Evolutionary conservation across 2,797 vertebrate species (phyloP), one percentile per base, ranked within the genome.

Genomic region (Lates japonicus): DNA sequence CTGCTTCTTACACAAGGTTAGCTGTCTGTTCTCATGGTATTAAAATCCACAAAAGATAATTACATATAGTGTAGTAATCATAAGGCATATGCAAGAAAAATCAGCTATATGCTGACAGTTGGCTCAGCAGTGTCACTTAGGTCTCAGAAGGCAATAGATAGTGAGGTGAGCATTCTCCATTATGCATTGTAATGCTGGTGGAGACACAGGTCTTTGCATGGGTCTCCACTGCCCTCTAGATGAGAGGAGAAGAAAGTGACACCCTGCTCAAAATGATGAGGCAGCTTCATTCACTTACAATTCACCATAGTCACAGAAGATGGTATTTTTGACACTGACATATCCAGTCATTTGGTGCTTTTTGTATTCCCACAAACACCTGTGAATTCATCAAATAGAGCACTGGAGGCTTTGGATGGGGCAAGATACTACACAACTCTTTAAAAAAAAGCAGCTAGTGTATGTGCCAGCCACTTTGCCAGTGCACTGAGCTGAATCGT

Each of bases 191-290:
- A 75, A 88, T 74, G 67, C 64, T 46, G 37, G 22, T 5, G 67
- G 61, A 83, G 25, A 37, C 49, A 1, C n/a, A 0, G 22, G 10
- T 41, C 59, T 81, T 88, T 81, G 4, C 55, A 11, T 22, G 77
- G 86, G 75, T 73, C 90, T 92, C 74, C 85, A 93, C 92, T 92
- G 91, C 92, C 93, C 90, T 92, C 94, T 94, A 88, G 90, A 85
- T 70, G 91, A 85, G 44, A 70, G 55, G 4, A 57, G 54, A 31
- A 17, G 76, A 76, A 85, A 84, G 22, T 81, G 76, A 64, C 19
- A 22, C 4, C 35, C 25, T 54, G 72, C 52, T 80, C 64, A 74
- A 77, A 67, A 79, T 51, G 63, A 84, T 80, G 72, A 66, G 77
- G 77, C 69, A 54, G 57, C 74, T 60, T 75, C 54, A 46, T 64